These are phyloP conservation scores for Synaphobranchus kaupii DNA, from an alignment of 2,797 vertebrate species.

Conservation along the genomic window DNA sequence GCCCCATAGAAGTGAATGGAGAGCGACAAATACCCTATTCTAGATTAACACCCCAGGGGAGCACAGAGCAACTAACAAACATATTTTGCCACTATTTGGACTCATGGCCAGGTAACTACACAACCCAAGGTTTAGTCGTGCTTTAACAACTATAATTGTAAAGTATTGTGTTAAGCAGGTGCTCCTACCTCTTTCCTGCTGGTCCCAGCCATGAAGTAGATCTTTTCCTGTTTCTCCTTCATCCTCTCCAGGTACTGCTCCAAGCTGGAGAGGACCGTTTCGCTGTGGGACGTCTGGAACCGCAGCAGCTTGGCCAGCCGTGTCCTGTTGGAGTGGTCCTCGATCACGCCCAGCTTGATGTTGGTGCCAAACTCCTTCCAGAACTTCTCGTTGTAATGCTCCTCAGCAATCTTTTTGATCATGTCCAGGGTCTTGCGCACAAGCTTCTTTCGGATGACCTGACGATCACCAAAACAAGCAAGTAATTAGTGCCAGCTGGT, in stretches of 20 bases:
- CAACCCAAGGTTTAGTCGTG: too few species aligned
- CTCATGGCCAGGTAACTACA: too few species aligned
- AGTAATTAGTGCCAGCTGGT: not conserved
- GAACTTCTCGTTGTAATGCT: slow-evolving; percentile 94
- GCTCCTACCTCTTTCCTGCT: slow-evolving; percentile 88
- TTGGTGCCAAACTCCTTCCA: slow-evolving; percentile 99
- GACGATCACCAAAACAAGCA: not conserved
- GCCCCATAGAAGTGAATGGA: too few species aligned
- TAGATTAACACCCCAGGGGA: too few species aligned
- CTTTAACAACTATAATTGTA: not conserved
- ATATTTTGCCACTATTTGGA: too few species aligned
- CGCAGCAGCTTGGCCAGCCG: slow-evolving; percentile 94
- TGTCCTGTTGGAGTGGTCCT: slow-evolving; percentile 98
- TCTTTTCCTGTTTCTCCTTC: slow-evolving; percentile 99
- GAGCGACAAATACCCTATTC: too few species aligned
- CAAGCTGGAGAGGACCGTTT: slow-evolving; percentile 79
- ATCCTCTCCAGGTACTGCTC: slow-evolving; percentile 98
- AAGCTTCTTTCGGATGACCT: slow-evolving; percentile 99
- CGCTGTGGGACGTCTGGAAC: slow-evolving; percentile 92
- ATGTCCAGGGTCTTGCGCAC: slow-evolving; percentile 98
- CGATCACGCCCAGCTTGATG: slow-evolving; percentile 97
- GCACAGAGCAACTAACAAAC: too few species aligned
- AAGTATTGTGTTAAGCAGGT: not conserved
- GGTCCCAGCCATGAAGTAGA: slow-evolving; percentile 97
- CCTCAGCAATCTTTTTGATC: slow-evolving; percentile 99